A percentile compares a stretch with the other conserved stretches of the same genome.
phyloP scores from a whole-genome alignment of 2,113 vertebrate species.

The Xenopus laevis region DNA sequence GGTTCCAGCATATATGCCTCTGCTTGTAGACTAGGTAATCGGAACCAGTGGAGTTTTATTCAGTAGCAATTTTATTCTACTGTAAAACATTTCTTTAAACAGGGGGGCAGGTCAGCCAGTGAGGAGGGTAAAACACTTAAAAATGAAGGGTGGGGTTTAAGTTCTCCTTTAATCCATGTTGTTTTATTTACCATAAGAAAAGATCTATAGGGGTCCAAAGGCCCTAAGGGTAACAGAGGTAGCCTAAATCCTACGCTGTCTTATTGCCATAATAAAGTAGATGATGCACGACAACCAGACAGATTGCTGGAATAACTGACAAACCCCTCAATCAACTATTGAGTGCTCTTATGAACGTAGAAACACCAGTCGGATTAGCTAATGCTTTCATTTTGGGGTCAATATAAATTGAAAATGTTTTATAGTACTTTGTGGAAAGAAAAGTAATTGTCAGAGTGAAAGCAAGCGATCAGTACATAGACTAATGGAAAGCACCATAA shows the following conservation, averaged over 20 bases:
- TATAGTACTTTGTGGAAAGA: neutral
- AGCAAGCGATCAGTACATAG: too few species aligned
- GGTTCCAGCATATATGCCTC: too few species aligned
- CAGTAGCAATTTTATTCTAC: too few species aligned
- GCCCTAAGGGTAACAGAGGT: neutral
- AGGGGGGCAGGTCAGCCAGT: too few species aligned
- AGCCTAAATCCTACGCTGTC: neutral
- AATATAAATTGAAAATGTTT: neutral
- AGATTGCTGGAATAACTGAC: neutral
- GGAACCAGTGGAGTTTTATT: too few species aligned
- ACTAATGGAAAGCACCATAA: too few species aligned
- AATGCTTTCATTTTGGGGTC: neutral
- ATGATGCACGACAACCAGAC: slow-evolving; percentile 3
- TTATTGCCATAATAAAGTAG: slow-evolving; percentile 9
- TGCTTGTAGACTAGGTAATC: too few species aligned
- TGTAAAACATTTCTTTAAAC: too few species aligned
- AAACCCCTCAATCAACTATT: neutral
- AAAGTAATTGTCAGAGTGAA: too few species aligned
- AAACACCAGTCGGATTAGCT: neutral
- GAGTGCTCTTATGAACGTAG: neutral
- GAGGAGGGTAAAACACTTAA: too few species aligned
- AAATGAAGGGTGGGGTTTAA: too few species aligned
- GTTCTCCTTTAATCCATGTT: neutral
- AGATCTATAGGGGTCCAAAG: neutral
- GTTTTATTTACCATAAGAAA: neutral